phyloP scores from a whole-genome alignment of 2,797 vertebrate species.

The Gymnoscopelus braueri region DNA sequence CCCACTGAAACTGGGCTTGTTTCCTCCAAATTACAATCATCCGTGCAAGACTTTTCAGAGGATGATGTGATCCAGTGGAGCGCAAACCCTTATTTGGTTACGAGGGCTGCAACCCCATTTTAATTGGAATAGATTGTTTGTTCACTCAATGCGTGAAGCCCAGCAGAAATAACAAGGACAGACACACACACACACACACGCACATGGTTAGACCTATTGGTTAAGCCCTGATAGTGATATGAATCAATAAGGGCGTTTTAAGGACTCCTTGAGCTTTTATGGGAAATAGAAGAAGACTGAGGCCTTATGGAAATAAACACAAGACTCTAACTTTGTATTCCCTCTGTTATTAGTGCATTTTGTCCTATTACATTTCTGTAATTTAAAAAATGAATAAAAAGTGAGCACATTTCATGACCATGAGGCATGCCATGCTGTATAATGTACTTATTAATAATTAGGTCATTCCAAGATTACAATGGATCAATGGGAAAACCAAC shows the following conservation, averaged over 20 bases:
- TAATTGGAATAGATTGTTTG: conserved; percentile 81
- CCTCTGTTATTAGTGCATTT: too few species aligned
- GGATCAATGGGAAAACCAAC: too few species aligned
- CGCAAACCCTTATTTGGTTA: conserved; percentile 55
- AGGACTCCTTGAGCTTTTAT: conserved; percentile 2
- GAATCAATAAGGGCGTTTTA: conserved; percentile 15
- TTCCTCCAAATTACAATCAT: conserved; percentile 65
- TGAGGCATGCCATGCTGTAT: too few species aligned
- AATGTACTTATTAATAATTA: too few species aligned
- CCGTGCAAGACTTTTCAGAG: conserved; percentile 65
- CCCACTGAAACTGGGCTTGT: conserved; percentile 53
- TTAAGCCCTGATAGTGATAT: conserved; percentile 1
- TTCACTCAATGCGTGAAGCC: conserved; percentile 71
- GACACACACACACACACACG: not conserved
- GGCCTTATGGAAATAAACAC: not conserved
- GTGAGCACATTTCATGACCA: too few species aligned
- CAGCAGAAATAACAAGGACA: conserved; percentile 62
- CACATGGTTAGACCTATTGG: conserved; percentile 4
- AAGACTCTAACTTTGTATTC: too few species aligned
- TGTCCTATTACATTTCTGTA: too few species aligned
- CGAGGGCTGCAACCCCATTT: conserved; percentile 59
- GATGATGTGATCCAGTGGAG: conserved; percentile 72
- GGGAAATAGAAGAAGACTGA: not conserved
- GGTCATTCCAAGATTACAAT: too few species aligned
- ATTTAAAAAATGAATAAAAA: too few species aligned